phyloP scores from a whole-genome alignment of 1,140 invertebrate species.

The Hycleus phaleratus region DNA sequence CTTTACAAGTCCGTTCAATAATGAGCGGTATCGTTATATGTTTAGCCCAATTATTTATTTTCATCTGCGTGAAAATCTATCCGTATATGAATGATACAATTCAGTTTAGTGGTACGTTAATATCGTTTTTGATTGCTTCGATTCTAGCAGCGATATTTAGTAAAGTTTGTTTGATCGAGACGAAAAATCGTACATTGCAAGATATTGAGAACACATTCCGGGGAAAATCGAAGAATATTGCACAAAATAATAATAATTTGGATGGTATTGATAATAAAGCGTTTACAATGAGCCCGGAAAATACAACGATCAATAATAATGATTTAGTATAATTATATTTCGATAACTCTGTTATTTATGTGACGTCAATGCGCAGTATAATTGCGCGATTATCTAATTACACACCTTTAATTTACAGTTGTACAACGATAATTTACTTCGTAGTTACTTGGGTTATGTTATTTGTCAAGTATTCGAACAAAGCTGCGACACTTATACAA shows the following conservation, averaged over 20 bases:
- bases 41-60: conserved; percentile 62
- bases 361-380: too few relatives aligned
- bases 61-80: conserved; percentile 62
- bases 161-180: conserved; percentile 67
- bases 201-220: conserved; percentile 65
- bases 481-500: too few relatives aligned
- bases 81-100: conserved; percentile 50
- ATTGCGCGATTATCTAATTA: too few relatives aligned
- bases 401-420: too few relatives aligned
- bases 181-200: conserved; percentile 66
- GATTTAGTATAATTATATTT: too few relatives aligned
- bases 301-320: background rate
- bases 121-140: conserved; percentile 65
- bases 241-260: conserved; percentile 36
- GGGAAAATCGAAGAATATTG: conserved; percentile 19
- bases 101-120: conserved; percentile 63
- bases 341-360: too few relatives aligned
- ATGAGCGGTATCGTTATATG: conserved; percentile 62
- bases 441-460: too few relatives aligned
- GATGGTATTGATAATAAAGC: conserved; percentile 25
- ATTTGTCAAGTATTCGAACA: too few relatives aligned
- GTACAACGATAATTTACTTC: too few relatives aligned
- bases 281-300: conserved; percentile 20
- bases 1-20: conserved; percentile 56
- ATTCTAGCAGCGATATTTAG: conserved; percentile 59